phyloP scores from a whole-genome alignment of 2,113 vertebrate species.

The Varanus komodoensis region DNA sequence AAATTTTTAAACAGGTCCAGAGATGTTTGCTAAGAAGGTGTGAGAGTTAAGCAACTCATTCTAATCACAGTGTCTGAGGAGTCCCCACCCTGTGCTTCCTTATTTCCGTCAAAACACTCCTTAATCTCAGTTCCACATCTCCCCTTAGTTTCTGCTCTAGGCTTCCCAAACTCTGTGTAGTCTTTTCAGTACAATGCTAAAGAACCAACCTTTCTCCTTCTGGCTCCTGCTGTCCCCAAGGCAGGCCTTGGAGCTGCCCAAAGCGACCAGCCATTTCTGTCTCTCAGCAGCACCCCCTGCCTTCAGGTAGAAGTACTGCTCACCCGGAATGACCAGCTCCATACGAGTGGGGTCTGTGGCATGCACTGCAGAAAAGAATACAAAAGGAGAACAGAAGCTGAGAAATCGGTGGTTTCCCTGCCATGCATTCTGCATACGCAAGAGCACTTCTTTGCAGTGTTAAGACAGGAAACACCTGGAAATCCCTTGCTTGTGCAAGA shows the following conservation, averaged over 20 bases:
- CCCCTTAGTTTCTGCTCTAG: not conserved
- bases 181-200: not conserved
- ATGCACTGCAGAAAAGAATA: slow-evolving; percentile 73
- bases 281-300: slow-evolving; percentile 84
- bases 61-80: not conserved
- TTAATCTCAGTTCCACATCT: not conserved
- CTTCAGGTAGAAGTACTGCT: slow-evolving; percentile 86
- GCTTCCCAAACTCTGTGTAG: not conserved
- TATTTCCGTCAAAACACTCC: not conserved
- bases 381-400: not conserved
- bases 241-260: slow-evolving; percentile 87
- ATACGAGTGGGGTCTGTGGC: slow-evolving; percentile 77
- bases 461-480: too few relatives aligned
- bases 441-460: not conserved
- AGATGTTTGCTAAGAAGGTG: not conserved
- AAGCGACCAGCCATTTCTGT: slow-evolving; percentile 86
- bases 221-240: slow-evolving; percentile 78
- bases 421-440: not conserved
- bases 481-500: not conserved
- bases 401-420: too few relatives aligned
- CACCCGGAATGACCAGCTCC: slow-evolving; percentile 85
- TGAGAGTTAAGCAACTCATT: not conserved
- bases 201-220: slow-evolving; percentile 78
- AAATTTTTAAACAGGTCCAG: not conserved
- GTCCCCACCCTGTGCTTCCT: not conserved